Conservation (phyloP, 2,888 invertebrate genomes). For the Meandrusa payeni region DNA sequence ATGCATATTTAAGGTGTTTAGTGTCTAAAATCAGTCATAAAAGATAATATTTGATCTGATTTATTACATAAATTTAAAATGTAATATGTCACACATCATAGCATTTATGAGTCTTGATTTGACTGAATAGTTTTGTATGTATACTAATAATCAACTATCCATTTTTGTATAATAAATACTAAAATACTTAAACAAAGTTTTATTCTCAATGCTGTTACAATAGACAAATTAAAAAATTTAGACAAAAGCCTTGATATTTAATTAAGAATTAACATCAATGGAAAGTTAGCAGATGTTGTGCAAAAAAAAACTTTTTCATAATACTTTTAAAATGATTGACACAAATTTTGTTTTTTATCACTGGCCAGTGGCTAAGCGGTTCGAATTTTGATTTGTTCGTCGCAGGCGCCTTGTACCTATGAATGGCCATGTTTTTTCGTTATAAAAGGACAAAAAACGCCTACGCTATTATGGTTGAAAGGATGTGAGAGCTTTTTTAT, state of each 20-base stretch:
- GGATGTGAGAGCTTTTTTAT: too few relatives aligned
- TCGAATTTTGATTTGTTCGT: too few relatives aligned
- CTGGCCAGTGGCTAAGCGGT: too few relatives aligned
- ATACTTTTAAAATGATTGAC: too few relatives aligned
- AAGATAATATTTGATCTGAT: slow-evolving; percentile 47
- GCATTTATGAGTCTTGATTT: slow-evolving; percentile 66
- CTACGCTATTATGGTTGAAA: too few relatives aligned
- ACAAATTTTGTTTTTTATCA: too few relatives aligned
- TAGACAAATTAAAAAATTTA: not conserved
- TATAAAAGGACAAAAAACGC: too few relatives aligned
- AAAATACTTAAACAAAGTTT: slow-evolving; percentile 41
- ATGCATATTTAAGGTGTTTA: slow-evolving; percentile 33
- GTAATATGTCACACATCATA: slow-evolving; percentile 44
- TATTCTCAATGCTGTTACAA: slow-evolving; percentile 5
- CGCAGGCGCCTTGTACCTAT: too few relatives aligned
- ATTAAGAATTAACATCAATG: too few relatives aligned
- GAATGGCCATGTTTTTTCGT: too few relatives aligned
- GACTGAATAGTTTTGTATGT: slow-evolving; percentile 71
- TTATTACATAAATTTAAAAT: slow-evolving; percentile 36
- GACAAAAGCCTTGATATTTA: slow-evolving; percentile 13
- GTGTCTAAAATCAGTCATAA: slow-evolving; percentile 33
- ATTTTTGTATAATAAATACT: slow-evolving; percentile 72
- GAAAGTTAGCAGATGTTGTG: too few relatives aligned
- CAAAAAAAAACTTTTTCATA: too few relatives aligned
- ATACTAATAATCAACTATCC: slow-evolving; percentile 49